phyloP scores from a whole-genome alignment of 2,113 vertebrate species.

The Agapornis roseicollis region DNA sequence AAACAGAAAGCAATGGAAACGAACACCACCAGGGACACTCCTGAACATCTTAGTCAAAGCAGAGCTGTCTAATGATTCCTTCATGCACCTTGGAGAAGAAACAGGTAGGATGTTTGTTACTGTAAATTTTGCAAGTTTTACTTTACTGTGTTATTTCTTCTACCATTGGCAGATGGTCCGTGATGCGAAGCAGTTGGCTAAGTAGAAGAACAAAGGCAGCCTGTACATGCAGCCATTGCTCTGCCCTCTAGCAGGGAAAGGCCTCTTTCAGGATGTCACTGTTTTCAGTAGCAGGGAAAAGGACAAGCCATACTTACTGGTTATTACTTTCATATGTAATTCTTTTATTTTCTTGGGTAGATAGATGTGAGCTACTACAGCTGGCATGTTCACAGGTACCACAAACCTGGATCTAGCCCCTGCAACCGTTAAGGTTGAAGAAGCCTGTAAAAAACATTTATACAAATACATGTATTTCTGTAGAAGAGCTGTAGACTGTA shows the following conservation, averaged over 20 bases:
- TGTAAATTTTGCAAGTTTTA: not conserved
- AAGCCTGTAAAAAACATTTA: not conserved
- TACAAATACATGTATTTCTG: not conserved
- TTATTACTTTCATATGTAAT: not conserved
- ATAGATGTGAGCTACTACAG: not conserved
- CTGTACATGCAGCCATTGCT: not conserved
- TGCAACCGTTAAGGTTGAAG: not conserved
- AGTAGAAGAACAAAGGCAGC: not conserved
- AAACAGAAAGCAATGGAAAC: conserved; percentile 76
- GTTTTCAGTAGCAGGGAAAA: not conserved
- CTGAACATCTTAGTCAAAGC: conserved; percentile 75
- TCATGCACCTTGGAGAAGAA: conserved; percentile 20
- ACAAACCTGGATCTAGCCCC: not conserved
- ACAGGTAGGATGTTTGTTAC: conserved; percentile 49
- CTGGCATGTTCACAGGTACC: not conserved
- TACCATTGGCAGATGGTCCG: not conserved
- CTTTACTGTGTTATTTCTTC: not conserved
- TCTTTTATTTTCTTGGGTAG: not conserved
- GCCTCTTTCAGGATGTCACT: fast-evolving
- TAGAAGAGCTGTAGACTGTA: not conserved
- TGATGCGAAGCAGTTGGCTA: not conserved
- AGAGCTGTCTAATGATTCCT: conserved; percentile 58
- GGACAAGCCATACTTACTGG: not conserved
- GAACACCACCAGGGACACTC: conserved; percentile 70
- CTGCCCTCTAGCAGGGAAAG: not conserved